phyloP scores from a whole-genome alignment of 2,797 vertebrate species.

The Micropoecilia bifurca region DNA sequence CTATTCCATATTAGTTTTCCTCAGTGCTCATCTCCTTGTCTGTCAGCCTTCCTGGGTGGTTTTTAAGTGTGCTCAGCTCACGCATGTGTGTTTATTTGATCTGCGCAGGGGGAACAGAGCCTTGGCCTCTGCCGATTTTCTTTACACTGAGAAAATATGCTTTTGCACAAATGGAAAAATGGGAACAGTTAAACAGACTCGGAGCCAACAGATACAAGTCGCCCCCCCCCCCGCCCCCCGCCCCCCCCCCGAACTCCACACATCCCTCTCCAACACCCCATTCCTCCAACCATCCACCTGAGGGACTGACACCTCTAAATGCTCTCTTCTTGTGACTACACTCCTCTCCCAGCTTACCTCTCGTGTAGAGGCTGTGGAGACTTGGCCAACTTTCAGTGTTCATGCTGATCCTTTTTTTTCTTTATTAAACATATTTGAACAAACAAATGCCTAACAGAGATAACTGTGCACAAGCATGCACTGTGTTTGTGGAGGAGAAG shows the following conservation, averaged over 20 bases:
- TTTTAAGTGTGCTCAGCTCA: constrained; percentile 59
- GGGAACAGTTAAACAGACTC: constrained; percentile 70
- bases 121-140: constrained; percentile 74
- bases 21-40: constrained; percentile 18
- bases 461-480: not conserved
- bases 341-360: not conserved
- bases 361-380: not conserved
- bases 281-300: constrained; percentile 58
- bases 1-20: constrained; percentile 22
- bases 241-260: not conserved
- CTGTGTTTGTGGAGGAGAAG: not conserved
- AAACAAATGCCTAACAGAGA: constrained; percentile 22
- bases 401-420: not conserved
- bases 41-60: constrained; percentile 76
- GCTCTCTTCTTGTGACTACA: constrained; percentile 20
- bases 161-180: constrained; percentile 76
- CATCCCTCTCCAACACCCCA: constrained; percentile 20
- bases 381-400: not conserved
- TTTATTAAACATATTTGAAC: constrained; percentile 4
- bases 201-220: constrained; percentile 79
- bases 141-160: constrained; percentile 81
- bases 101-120: constrained; percentile 76
- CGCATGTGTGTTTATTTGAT: constrained; percentile 81
- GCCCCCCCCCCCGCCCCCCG: constrained; percentile 22
- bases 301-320: constrained; percentile 26